Percentiles rank a stretch among this genome's conserved stretches.
Evolutionary conservation across 2,888 invertebrate species (phyloP).

Genomic region (Caenorhabditis uteleia): DNA sequence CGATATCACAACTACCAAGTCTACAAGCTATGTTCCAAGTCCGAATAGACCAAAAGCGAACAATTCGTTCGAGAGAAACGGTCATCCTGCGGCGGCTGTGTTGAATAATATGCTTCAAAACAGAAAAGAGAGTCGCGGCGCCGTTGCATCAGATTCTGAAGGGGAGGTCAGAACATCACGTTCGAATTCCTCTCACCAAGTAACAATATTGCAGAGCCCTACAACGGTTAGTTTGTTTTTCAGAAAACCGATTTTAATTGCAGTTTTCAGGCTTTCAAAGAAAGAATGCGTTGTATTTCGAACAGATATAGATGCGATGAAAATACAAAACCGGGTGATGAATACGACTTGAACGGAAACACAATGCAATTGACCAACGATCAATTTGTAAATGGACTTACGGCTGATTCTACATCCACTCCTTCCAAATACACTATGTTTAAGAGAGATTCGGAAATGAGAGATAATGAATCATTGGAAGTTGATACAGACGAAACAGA

Average conservation of each 20-base stretch:
- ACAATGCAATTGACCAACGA: background rate
- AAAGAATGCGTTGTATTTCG: background rate
- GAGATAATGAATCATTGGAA: too few relatives aligned
- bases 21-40: background rate
- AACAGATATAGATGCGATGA: background rate
- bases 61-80: constrained; percentile 17
- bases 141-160: background rate
- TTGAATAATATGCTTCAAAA: background rate
- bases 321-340: background rate
- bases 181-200: constrained; percentile 9
- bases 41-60: constrained; percentile 16
- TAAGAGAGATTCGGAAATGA: too few relatives aligned
- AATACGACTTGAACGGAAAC: background rate
- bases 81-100: constrained; percentile 5
- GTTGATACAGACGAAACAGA: too few relatives aligned
- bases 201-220: constrained; percentile 6
- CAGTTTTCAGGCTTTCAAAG: background rate
- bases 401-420: background rate
- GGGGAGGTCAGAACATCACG: background rate
- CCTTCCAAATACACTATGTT: background rate
- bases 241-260: background rate
- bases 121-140: background rate
- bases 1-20: background rate
- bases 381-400: background rate
- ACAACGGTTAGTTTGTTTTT: background rate